Evolutionary conservation across 2,113 vertebrate genomes (phyloP).

Genomic region (Thamnaconus septentrionalis): DNA sequence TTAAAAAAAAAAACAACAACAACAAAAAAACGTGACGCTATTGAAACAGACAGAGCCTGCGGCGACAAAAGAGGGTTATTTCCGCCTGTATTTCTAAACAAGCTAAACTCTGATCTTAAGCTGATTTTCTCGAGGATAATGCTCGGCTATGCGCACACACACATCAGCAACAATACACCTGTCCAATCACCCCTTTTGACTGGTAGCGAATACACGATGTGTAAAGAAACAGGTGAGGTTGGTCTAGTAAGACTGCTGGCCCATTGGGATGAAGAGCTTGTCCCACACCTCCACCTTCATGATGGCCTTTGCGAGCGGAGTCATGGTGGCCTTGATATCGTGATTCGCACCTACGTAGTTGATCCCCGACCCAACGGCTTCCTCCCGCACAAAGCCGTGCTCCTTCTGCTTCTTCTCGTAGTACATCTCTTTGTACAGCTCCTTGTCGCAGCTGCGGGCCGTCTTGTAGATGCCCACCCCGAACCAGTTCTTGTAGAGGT

Average conservation of each 20-base stretch:
- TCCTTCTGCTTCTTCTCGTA: conserved; percentile 60
- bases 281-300: conserved; percentile 78
- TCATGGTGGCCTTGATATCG: conserved; percentile 71
- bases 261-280: conserved; percentile 51
- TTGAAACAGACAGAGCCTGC: conserved; percentile 49
- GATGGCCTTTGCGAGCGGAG: conserved; percentile 60
- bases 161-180: conserved; percentile 49
- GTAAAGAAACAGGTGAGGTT: conserved; percentile 8
- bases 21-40: conserved; percentile 18
- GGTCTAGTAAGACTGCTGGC: conserved; percentile 38
- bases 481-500: conserved; percentile 76
- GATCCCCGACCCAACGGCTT: conserved; percentile 68
- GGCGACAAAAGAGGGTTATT: conserved; percentile 34
- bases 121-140: conserved; percentile 55
- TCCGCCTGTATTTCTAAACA: conserved; percentile 60
- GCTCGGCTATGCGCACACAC: conserved; percentile 39
- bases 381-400: conserved; percentile 63
- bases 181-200: conserved; percentile 28
- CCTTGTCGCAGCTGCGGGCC: conserved; percentile 56
- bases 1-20: conserved; percentile 32
- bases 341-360: conserved; percentile 55
- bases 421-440: conserved; percentile 74
- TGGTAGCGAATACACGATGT: conserved; percentile 10
- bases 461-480: conserved; percentile 67
- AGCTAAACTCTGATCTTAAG: conserved; percentile 65